Conservation (phyloP, 2,797 vertebrate genomes). For the Platyrinchus mystaceus region DNA sequence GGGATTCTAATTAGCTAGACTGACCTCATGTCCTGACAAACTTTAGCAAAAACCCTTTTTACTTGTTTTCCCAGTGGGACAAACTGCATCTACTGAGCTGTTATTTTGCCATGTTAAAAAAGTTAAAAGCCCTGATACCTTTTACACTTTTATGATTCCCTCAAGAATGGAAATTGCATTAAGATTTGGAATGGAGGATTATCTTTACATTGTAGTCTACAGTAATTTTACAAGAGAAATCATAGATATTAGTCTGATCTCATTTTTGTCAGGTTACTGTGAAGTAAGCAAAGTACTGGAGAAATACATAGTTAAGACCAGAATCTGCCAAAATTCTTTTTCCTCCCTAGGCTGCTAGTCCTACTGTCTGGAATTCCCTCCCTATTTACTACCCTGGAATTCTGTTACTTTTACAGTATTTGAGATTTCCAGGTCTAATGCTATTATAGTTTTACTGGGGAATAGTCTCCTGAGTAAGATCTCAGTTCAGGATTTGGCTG, state of each 20-base stretch:
- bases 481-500: conserved; percentile 35
- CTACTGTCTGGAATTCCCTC: conserved; percentile 45
- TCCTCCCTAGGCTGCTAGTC: not conserved
- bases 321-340: not conserved
- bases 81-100: not conserved
- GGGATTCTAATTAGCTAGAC: not conserved
- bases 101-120: not conserved
- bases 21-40: not conserved
- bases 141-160: not conserved
- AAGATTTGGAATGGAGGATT: not conserved
- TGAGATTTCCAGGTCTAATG: conserved; percentile 20
- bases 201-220: not conserved
- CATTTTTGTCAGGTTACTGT: not conserved
- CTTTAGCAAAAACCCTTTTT: not conserved
- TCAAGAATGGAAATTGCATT: not conserved
- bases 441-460: conserved; percentile 33
- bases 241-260: not conserved
- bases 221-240: not conserved
- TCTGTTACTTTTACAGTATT: conserved; percentile 13
- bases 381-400: not conserved
- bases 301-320: not conserved
- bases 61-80: not conserved
- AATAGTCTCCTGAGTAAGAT: conserved; percentile 25
- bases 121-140: not conserved
- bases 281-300: not conserved